Conservation (phyloP, 2,888 invertebrate genomes). For the Lasioglossum leucozonium region DNA sequence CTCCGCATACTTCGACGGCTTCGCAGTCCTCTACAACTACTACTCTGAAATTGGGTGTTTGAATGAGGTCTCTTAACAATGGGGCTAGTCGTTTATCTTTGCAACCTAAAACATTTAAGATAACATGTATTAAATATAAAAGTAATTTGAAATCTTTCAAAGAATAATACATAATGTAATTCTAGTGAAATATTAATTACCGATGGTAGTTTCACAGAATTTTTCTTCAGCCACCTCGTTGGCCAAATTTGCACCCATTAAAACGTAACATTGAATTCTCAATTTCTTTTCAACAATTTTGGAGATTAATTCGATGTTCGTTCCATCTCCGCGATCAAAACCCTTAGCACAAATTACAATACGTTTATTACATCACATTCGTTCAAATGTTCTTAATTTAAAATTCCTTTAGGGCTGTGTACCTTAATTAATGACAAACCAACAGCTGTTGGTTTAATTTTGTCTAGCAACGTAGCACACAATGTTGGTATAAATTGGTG, state of each 20-base stretch:
- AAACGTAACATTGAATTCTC: constrained; percentile 87
- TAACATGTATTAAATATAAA: background rate
- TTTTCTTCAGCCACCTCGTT: constrained; percentile 89
- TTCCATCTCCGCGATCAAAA: constrained; percentile 85
- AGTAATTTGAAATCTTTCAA: background rate
- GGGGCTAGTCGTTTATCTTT: constrained; percentile 85
- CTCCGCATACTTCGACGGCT: constrained; percentile 90
- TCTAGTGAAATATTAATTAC: constrained; percentile 65
- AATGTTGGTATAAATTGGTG: constrained; percentile 88
- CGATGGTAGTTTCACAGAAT: constrained; percentile 90
- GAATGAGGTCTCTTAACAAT: constrained; percentile 87
- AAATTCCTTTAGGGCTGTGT: constrained; percentile 1
- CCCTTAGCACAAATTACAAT: constrained; percentile 82
- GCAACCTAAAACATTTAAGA: constrained; percentile 80
- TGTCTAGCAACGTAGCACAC: constrained; percentile 86
- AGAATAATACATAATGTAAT: background rate
- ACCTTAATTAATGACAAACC: constrained; percentile 89
- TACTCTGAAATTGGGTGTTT: constrained; percentile 88
- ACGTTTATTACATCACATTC: background rate
- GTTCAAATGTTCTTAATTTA: background rate
- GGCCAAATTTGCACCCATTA: constrained; percentile 91
- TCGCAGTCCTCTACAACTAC: constrained; percentile 88
- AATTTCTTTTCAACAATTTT: constrained; percentile 87
- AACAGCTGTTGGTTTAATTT: constrained; percentile 87
- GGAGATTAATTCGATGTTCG: constrained; percentile 87